A percentile compares a stretch with the other conserved stretches of the same genome.
These are phyloP conservation scores for Alviniconcha marisindica DNA, from an alignment of 1,140 invertebrate genomes.

Conservation along the genomic window DNA sequence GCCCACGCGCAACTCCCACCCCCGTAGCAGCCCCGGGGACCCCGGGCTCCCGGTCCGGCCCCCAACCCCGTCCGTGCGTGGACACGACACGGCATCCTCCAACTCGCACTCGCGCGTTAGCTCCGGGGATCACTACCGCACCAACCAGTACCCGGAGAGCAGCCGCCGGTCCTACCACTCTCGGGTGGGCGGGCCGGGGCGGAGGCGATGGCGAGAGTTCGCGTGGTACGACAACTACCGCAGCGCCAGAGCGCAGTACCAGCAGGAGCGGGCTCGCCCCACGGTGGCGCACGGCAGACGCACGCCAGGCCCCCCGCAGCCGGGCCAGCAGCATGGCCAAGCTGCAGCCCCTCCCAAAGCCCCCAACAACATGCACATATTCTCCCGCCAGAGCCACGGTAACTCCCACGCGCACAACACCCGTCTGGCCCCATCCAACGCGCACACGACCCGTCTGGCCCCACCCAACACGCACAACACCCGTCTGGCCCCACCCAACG, in stretches of 20 bases:
- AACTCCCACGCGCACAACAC: background rate
- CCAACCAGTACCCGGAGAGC: conserved; percentile 19
- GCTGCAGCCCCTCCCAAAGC: background rate
- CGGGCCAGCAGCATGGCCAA: background rate
- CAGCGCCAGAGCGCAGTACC: background rate
- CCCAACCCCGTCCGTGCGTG: background rate
- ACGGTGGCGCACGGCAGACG: background rate
- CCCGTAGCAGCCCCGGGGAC: background rate
- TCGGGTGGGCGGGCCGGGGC: conserved; percentile 6
- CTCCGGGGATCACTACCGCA: conserved; percentile 11
- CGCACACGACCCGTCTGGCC: background rate
- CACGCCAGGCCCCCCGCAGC: background rate
- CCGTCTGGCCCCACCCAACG: background rate
- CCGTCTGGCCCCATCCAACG: too few relatives aligned
- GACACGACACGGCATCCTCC: background rate
- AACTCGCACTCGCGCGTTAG: background rate
- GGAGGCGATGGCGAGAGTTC: conserved; percentile 27
- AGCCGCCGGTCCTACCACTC: background rate
- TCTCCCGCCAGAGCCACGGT: background rate
- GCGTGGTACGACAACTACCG: conserved; percentile 33
- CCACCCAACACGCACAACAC: background rate
- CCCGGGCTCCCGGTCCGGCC: background rate
- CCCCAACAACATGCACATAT: conserved; percentile 18
- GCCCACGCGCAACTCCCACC: background rate
- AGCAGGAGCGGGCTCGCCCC: background rate